Base-by-base conservation (phyloP, 2,113 vertebrate species). In the Sinocyclocheilus anshuiensis region DNA sequence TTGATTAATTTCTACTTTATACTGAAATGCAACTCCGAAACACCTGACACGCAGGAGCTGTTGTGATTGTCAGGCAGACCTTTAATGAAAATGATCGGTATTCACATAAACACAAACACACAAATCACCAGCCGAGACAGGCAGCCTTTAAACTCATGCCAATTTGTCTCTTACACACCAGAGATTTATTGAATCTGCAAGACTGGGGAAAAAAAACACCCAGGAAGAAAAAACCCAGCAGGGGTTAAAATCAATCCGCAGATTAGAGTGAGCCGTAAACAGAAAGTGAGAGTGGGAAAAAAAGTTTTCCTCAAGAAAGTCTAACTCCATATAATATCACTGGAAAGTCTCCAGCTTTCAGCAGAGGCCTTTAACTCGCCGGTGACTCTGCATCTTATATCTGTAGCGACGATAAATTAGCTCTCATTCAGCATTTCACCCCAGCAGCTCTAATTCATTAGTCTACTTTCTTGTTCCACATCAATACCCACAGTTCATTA, bases 171-270 rank as follows among this genome's bases (percentile, higher is more conserved):
- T 89, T 77, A 26, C 77, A 69, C 55, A n/a, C 42, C 33, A 53
- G 59, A 83, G 71, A 90, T 89, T 86, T 89, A 91, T 90, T 76
- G 39, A 87, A 87, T 83, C 83, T 18, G 85, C 82, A 72, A 87
- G 39, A 10, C 55, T 65, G 67, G 20, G 26, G 82, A 69, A 50
- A 45, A 45, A 22, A 50, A 22, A 76, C 33, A 39, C 77, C 12
- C 9, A 20, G 15, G 16, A 71, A 86, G 75, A 86, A 83, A 53
- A 83, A 48, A 67, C 63, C 53, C 81, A 81, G 71, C 78, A 69
- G 77, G 83, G 88, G 67, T 86, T 86, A 13, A 75, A 78, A 88
- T 90, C 86, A 83, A 86, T 87, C 55, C 57, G 18, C 69, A 69
- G 83, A 85, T 81, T 75, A 87, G 63, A 45, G 50, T 55, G 84